Percentiles rank a stretch among this genome's conserved stretches.
Evolutionary conservation across 2,888 invertebrate genomes (phyloP).

Genomic region (Drosophila quinaria): DNA sequence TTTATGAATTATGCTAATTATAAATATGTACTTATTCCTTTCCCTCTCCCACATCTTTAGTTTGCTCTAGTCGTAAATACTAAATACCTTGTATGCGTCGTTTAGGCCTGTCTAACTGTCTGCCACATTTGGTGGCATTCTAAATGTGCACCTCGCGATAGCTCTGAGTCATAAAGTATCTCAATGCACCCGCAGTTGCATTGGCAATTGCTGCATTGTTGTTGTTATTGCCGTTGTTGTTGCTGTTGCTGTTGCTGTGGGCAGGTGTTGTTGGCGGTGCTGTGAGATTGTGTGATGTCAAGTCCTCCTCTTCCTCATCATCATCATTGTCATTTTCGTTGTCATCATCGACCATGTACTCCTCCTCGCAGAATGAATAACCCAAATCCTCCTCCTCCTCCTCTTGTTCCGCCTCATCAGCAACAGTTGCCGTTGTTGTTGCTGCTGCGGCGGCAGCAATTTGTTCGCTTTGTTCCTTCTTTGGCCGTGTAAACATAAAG

Average conservation of each 20-base stretch:
- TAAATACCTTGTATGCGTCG: slow-evolving; percentile 76
- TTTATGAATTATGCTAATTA: slow-evolving; percentile 49
- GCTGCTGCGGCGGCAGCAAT: slow-evolving; percentile 61
- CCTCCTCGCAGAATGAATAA: slow-evolving; percentile 82
- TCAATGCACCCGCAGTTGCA: slow-evolving; percentile 66
- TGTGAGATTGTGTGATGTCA: slow-evolving; percentile 33
- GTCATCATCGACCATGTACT: slow-evolving; percentile 53
- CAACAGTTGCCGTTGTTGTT: slow-evolving; percentile 22
- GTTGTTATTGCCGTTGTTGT: slow-evolving; percentile 29
- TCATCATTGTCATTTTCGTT: slow-evolving; percentile 24
- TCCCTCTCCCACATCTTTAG: slow-evolving; percentile 5
- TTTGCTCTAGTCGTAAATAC: slow-evolving; percentile 42
- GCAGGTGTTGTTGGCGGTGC: slow-evolving; percentile 67
- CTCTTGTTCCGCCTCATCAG: slow-evolving; percentile 53
- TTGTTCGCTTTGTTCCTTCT: slow-evolving; percentile 55
- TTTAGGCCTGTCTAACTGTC: slow-evolving; percentile 63
- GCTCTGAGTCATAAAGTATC: slow-evolving; percentile 77
- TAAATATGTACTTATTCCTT: slow-evolving; percentile 27
- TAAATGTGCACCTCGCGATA: slow-evolving; percentile 80
- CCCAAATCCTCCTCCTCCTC: slow-evolving; percentile 81
- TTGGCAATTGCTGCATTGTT: slow-evolving; percentile 54
- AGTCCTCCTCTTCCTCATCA: slow-evolving; percentile 25
- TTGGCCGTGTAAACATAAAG: slow-evolving; percentile 68
- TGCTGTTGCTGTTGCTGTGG: slow-evolving; percentile 51
- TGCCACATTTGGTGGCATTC: slow-evolving; percentile 9